Base-by-base conservation (phyloP, 1,140 invertebrate species). In the Rhagoletis zephyria region DNA sequence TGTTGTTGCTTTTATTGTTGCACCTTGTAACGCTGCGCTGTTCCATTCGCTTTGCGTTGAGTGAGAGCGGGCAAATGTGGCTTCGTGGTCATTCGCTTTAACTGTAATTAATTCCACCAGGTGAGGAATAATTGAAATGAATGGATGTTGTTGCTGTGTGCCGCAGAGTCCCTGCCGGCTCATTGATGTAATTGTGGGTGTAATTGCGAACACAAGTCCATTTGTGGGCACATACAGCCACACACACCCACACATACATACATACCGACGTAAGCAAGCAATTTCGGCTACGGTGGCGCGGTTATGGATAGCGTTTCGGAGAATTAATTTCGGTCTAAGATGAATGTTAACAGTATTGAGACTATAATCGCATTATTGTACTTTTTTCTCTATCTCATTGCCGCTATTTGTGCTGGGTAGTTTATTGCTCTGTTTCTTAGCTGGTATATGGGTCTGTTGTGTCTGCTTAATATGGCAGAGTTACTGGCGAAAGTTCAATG, bases 31-130 rank as follows among this genome's bases (percentile, higher is more conserved):
- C n/a, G 40, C 14, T 4, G 4, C 6, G 2, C 9, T 67, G 12
- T 30, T 16, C 3, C 12, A 16, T 48, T 3, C 10, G 42, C 42
- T 3, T 74, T 74, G 67, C 42, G 9, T 45, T 70, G 65, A 14
- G 30, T 40, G 19, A 4, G 40, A 3, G 3, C 48, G 70, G 19
- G 74, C 3, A 12, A 30, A 10, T 51, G 74, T n/a, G 19, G 48
- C 42, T 74, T 48, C 67, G n/a, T 81, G 48, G 74, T 7, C 19
- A 81, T 56, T 81, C 74, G 48, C 74, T 81, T 81, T 81, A 81
- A 81, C 74, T 81, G 74, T 81, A 81, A 81, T 81, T 81, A 56
- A 56, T 81, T 81, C 48, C 45, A 56, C 74, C 45, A 81, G 45
- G 74, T 81, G 48, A 81, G 74, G 19, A 81, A 81, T 81, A 81